A percentile compares a stretch with the other conserved stretches of the same genome.
These are phyloP conservation scores for Thamnophis elegans DNA, from an alignment of 2,797 vertebrate genomes.

Conservation along the genomic window DNA sequence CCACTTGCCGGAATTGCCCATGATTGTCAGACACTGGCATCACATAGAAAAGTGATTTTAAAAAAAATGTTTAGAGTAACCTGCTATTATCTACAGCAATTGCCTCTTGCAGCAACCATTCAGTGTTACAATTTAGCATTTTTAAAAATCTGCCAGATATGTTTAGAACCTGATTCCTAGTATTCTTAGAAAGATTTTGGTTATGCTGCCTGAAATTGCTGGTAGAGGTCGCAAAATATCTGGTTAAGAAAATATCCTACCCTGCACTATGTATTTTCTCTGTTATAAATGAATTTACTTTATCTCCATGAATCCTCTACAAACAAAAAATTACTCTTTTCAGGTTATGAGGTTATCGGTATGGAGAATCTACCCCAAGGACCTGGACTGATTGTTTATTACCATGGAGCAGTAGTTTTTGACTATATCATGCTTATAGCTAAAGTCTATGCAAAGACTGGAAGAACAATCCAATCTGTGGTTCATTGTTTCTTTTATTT, in stretches of 20 bases:
- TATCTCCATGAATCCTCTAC: not conserved
- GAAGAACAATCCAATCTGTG: not conserved
- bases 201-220: not conserved
- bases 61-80: not conserved
- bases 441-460: not conserved
- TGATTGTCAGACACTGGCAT: not conserved
- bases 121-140: not conserved
- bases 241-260: not conserved
- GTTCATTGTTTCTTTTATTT: not conserved
- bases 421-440: not conserved
- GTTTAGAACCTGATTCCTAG: not conserved
- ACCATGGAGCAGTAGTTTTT: not conserved
- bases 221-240: not conserved
- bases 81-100: not conserved
- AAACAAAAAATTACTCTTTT: not conserved
- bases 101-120: not conserved
- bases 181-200: not conserved
- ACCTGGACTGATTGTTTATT: not conserved
- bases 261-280: not conserved
- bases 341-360: conserved; percentile 3
- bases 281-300: not conserved
- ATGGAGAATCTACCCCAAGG: conserved; percentile 2
- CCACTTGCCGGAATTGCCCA: not conserved
- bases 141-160: not conserved
- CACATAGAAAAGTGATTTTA: not conserved